Percentiles rank a stretch among this genome's conserved stretches.
These are phyloP conservation scores for Julus scandinavius DNA, from an alignment of 2,888 invertebrate species.

Conservation along the genomic window DNA sequence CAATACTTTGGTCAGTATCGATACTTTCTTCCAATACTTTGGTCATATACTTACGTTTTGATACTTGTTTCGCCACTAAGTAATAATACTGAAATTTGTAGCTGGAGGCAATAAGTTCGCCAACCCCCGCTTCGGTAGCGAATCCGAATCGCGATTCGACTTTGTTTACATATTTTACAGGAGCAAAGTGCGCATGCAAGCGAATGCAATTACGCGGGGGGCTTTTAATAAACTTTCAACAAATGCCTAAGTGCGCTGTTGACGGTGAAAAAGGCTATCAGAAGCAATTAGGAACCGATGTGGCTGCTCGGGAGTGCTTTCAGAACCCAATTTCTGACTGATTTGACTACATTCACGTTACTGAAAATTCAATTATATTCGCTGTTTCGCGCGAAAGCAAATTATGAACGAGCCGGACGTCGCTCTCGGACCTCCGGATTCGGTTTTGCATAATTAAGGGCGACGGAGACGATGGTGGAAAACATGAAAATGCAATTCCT, in stretches of 20 bases:
- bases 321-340: background rate
- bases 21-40: too few species aligned
- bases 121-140: too few species aligned
- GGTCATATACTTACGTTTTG: too few species aligned
- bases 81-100: too few species aligned
- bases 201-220: slow-evolving; percentile 23
- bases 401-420: background rate
- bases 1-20: too few species aligned
- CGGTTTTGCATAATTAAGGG: slow-evolving; percentile 3
- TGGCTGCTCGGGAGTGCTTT: background rate
- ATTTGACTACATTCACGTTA: slow-evolving; percentile 8
- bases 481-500: background rate
- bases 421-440: background rate
- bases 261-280: slow-evolving; percentile 17
- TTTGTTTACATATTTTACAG: slow-evolving; percentile 19
- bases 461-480: slow-evolving; percentile 1
- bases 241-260: background rate
- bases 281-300: background rate
- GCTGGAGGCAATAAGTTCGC: too few species aligned
- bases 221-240: background rate
- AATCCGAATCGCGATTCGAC: too few species aligned
- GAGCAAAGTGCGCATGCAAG: slow-evolving; percentile 2
- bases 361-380: background rate
- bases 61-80: too few species aligned
- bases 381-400: background rate